These are phyloP conservation scores for Hypanus sabinus DNA, from an alignment of 2,113 vertebrate species.

Conservation along the genomic window DNA sequence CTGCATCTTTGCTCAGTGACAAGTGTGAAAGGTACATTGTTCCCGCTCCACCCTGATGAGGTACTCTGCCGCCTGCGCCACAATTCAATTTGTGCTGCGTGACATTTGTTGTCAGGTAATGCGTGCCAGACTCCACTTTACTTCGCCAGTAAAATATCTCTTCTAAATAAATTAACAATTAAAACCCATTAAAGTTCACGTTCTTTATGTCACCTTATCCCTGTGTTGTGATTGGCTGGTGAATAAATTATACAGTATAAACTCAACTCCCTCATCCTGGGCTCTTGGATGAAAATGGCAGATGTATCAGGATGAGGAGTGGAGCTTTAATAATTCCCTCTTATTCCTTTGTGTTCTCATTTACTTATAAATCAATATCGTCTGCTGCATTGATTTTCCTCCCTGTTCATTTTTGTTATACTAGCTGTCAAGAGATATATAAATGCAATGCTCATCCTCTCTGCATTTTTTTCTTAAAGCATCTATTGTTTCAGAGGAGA, in stretches of 20 bases:
- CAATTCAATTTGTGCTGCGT: background rate
- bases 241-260: background rate
- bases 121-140: background rate
- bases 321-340: background rate
- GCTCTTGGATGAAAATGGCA: background rate
- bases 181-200: background rate
- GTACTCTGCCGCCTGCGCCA: background rate
- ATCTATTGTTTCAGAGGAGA: too few relatives aligned
- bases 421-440: background rate
- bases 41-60: background rate
- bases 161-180: conserved; percentile 22
- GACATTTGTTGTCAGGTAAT: background rate
- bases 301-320: background rate
- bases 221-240: conserved; percentile 14
- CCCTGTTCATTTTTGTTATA: background rate
- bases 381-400: conserved; percentile 17
- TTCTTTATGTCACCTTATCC: background rate
- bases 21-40: background rate
- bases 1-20: background rate
- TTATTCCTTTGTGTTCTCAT: conserved; percentile 25
- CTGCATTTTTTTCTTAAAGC: background rate
- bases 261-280: background rate
- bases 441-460: background rate
- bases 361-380: conserved; percentile 15
- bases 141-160: background rate